phyloP scores from a whole-genome alignment of 2,888 invertebrate genomes.

The Apodemia mormo region DNA sequence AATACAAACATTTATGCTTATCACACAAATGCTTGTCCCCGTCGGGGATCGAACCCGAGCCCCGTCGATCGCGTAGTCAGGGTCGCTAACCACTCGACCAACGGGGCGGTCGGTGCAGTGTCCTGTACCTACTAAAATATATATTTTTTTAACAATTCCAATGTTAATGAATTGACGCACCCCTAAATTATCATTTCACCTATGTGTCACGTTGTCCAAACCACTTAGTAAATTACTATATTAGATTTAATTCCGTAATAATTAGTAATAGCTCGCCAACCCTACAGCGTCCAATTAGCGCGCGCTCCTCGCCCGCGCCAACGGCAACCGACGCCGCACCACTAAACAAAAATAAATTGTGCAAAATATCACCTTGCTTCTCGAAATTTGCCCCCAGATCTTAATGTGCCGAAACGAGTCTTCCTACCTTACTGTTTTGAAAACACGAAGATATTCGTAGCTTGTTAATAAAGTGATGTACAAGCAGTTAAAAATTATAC shows the following conservation, averaged over 20 bases:
- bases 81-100: no score
- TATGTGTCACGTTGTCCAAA: no score
- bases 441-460: background rate
- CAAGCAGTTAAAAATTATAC: background rate
- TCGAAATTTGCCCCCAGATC: conserved; percentile 30
- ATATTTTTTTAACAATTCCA: no score
- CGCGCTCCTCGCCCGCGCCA: conserved; percentile 33
- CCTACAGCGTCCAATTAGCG: conserved; percentile 33
- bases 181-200: no score
- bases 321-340: conserved; percentile 44
- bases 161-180: no score
- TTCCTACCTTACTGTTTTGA: conserved; percentile 18
- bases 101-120: no score
- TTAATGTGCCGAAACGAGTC: conserved; percentile 13
- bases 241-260: background rate
- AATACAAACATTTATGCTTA: no score
- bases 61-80: no score
- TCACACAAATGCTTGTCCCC: no score
- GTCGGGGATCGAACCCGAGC: no score
- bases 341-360: conserved; percentile 56
- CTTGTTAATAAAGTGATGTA: background rate
- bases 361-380: conserved; percentile 43
- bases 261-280: conserved; percentile 22
- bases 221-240: background rate
- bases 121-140: no score